A percentile compares a stretch with the other conserved stretches of the same genome.
Evolutionary conservation across 1,140 invertebrate species (phyloP).

Genomic region (Diorhabda sublineata): DNA sequence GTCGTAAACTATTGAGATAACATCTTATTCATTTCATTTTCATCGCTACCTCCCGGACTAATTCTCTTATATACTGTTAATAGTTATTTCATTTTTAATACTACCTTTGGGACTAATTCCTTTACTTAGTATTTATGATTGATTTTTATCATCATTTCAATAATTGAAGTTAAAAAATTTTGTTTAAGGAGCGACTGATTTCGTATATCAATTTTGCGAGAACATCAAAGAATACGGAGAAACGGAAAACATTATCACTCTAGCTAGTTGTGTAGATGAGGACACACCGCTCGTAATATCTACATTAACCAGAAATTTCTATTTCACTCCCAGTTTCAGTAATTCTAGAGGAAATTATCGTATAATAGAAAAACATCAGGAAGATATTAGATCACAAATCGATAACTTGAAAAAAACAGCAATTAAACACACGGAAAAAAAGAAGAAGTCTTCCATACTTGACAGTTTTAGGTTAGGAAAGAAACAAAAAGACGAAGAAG

Average conservation of each 20-base stretch:
- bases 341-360: conserved; percentile 18
- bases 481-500: too few species aligned
- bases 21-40: neutral
- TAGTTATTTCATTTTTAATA: neutral
- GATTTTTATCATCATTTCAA: neutral
- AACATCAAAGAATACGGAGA: conserved; percentile 22
- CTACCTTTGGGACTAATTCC: neutral
- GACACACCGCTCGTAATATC: conserved; percentile 26
- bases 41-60: neutral
- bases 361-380: conserved; percentile 8
- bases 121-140: neutral
- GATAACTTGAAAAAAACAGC: too few species aligned
- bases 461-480: neutral
- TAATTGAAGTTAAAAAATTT: conserved; percentile 5
- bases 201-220: conserved; percentile 2
- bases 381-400: too few species aligned
- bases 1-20: too few species aligned
- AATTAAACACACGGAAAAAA: neutral
- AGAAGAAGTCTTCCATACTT: neutral
- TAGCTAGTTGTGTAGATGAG: conserved; percentile 14
- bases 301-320: conserved; percentile 35
- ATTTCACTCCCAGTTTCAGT: conserved; percentile 24
- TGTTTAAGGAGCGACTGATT: neutral
- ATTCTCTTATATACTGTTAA: neutral
- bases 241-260: conserved; percentile 21